These are phyloP conservation scores for Gallinago undulata DNA, from an alignment of 2,113 vertebrate species.

Conservation along the genomic window DNA sequence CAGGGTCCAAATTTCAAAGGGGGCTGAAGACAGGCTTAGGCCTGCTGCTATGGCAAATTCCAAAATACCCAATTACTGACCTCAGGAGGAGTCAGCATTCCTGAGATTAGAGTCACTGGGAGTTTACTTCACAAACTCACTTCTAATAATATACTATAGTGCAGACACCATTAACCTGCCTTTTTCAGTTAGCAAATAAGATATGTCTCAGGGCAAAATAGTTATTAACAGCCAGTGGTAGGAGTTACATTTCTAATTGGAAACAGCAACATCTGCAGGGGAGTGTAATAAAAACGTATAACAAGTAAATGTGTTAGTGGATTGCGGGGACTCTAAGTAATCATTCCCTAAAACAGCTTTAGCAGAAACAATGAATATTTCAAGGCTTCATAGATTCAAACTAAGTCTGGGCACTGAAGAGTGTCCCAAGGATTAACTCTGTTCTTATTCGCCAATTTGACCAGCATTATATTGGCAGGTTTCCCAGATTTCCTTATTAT, in stretches of 20 bases:
- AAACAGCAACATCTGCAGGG: slow-evolving; percentile 75
- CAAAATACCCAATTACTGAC: slow-evolving; percentile 85
- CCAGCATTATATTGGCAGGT: slow-evolving; percentile 6
- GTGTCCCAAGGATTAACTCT: slow-evolving; percentile 9
- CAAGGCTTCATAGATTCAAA: background rate
- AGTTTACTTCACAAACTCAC: slow-evolving; percentile 85
- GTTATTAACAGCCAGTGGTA: slow-evolving; percentile 76
- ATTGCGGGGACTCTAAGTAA: slow-evolving; percentile 20
- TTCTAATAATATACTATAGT: slow-evolving; percentile 77
- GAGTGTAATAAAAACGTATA: slow-evolving; percentile 64
- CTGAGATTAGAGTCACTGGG: slow-evolving; percentile 84
- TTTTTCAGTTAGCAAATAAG: slow-evolving; percentile 79
- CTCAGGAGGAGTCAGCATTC: slow-evolving; percentile 86
- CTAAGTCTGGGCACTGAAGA: background rate
- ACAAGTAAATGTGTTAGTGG: slow-evolving; percentile 29
- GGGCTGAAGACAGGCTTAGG: slow-evolving; percentile 82
- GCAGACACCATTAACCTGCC: slow-evolving; percentile 81
- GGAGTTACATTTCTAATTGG: slow-evolving; percentile 78
- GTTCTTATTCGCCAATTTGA: background rate
- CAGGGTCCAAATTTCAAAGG: slow-evolving; percentile 80
- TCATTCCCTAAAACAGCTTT: slow-evolving; percentile 2
- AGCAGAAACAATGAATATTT: slow-evolving; percentile 44
- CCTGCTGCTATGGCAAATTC: slow-evolving; percentile 81
- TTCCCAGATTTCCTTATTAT: slow-evolving; percentile 35
- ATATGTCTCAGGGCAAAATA: slow-evolving; percentile 75